Evolutionary conservation across 2,113 vertebrate genomes (phyloP).

Genomic region (Ammospiza caudacuta): DNA sequence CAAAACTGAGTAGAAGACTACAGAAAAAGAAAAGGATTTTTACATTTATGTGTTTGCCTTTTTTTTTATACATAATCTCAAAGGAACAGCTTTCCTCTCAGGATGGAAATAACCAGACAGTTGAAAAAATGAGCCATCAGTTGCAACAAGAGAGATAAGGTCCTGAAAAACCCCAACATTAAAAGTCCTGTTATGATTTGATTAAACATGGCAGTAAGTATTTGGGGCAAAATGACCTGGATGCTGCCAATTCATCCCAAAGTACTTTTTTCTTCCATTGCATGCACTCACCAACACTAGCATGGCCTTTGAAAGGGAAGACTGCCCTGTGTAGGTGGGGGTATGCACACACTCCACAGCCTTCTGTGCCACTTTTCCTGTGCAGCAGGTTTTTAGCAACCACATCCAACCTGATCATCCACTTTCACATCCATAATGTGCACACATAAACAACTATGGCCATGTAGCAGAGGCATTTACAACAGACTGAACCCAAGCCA

Average conservation of each 20-base stretch:
- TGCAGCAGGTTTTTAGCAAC: not conserved
- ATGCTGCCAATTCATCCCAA: not conserved
- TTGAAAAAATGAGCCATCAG: not conserved
- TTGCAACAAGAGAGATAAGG: not conserved
- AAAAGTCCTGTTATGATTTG: not conserved
- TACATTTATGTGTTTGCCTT: not conserved
- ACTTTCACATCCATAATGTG: not conserved
- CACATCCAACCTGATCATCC: not conserved
- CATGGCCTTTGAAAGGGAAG: not conserved
- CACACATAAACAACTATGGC: not conserved
- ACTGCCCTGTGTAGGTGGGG: not conserved
- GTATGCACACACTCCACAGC: not conserved
- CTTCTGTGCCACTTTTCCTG: not conserved
- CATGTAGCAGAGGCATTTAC: rapidly evolving
- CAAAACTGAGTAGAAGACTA: not conserved
- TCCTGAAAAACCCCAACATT: not conserved
- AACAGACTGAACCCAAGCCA: not conserved
- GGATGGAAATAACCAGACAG: not conserved
- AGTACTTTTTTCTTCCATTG: not conserved
- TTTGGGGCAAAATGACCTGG: not conserved
- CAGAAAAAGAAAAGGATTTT: not conserved
- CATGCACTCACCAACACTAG: not conserved
- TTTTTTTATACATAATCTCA: not conserved
- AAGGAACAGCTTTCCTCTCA: not conserved
- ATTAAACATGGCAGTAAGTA: not conserved